Evolutionary conservation across 2,797 vertebrate species (phyloP).

Genomic region (Acanthornis magna): DNA sequence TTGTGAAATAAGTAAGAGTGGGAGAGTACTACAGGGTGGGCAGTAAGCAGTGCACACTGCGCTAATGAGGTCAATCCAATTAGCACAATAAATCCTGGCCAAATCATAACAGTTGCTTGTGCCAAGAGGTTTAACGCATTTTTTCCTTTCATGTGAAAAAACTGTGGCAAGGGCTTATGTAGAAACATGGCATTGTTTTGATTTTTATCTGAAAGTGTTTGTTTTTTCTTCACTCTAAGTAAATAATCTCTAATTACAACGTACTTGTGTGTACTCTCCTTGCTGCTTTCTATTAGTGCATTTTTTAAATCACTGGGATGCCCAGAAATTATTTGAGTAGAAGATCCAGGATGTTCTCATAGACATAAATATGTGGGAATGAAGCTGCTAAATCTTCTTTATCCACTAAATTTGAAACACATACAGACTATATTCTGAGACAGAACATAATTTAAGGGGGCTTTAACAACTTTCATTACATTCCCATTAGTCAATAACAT

Average conservation of each 20-base stretch:
- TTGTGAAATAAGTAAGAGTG: background rate
- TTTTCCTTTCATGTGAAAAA: background rate
- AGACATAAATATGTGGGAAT: background rate
- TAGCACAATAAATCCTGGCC: background rate
- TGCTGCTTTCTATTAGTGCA: background rate
- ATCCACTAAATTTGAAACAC: background rate
- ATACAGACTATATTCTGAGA: background rate
- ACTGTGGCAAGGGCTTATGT: background rate
- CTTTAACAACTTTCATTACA: background rate
- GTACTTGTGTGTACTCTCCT: background rate
- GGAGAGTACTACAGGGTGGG: background rate
- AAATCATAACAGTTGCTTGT: background rate
- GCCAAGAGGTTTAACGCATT: background rate
- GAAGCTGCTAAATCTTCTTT: conserved; percentile 13
- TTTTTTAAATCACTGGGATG: background rate
- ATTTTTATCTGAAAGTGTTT: background rate
- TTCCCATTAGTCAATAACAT: background rate
- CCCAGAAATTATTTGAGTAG: background rate
- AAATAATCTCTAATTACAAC: background rate
- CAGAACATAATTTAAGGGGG: background rate
- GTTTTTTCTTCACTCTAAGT: background rate
- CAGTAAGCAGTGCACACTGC: background rate
- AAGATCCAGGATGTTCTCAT: background rate
- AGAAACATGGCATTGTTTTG: background rate
- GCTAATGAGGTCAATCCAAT: background rate